Evolutionary conservation across 1,140 invertebrate genomes (phyloP), one percentile per base, ranked within the genome.

Genomic region (Lasaia peninsularis): DNA sequence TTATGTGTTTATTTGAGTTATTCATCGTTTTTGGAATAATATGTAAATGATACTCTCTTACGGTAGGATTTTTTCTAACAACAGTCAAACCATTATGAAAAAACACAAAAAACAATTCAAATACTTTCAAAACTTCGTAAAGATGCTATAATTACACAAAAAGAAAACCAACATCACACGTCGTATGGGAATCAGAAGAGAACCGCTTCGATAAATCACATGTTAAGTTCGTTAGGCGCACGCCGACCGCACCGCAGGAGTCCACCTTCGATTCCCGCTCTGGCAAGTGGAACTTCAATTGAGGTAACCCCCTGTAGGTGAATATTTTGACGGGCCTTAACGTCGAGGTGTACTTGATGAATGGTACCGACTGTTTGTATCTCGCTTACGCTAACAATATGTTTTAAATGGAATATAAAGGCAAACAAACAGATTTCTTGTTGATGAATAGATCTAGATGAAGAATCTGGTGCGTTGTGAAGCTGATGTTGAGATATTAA

Each of bases 191-290:
- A 83, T 86, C 84, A 86, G 80, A 80, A 67, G 62, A 67, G 69
- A 74, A 72, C 67, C 72, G 71, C 60, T 71, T 73, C 64, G 65
- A 84, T 87, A 87, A 86, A 87, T 87, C 82, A 87, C 77, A 52
- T 72, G 62, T 74, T 73, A 71, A 78, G 80, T 87, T 87, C 84
- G 84, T 87, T 87, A 87, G 75, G 70, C 67, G 73, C 71, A 69
- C 75, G 75, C 74, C 74, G 76, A 60, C 73, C 57, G 66, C 80
- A 12, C 84, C 62, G 62, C 81, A 63, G 84, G 84, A 78, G 75
- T 78, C 77, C 78, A 64, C 69, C 67, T 83, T 82, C 80, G 77
- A 77, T 76, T 78, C 83, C 75, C 70, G 69, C 56, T 73, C 60
- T 62, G 72, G 71, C 79, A 82, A 82, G 75, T 79, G 78, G 66